Percentiles rank a stretch among this genome's conserved stretches.
Conservation (phyloP, 2,797 vertebrate species). For the Ataeniobius toweri region DNA sequence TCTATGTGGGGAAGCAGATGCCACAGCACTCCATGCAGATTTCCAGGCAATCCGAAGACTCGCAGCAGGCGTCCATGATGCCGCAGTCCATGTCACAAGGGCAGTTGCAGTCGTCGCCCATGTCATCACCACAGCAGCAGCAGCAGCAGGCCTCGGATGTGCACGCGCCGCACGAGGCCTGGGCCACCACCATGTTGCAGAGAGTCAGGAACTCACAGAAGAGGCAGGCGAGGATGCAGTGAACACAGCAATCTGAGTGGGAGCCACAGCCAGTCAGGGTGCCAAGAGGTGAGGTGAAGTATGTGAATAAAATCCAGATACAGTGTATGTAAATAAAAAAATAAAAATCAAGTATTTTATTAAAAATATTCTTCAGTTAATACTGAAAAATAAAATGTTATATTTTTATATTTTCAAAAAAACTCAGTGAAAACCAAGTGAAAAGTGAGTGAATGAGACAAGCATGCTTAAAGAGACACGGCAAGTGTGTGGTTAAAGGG, state of each 20-base stretch:
- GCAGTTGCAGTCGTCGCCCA: conserved; percentile 95
- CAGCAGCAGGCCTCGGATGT: conserved; percentile 92
- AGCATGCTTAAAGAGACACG: conserved; percentile 33
- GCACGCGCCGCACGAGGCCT: conserved; percentile 92
- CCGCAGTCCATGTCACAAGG: conserved; percentile 97
- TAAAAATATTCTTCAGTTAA: background rate
- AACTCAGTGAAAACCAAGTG: background rate
- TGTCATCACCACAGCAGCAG: conserved; percentile 91
- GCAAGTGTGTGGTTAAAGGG: conserved; percentile 25
- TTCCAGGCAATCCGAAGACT: conserved; percentile 97
- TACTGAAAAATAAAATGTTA: background rate
- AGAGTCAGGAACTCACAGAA: conserved; percentile 97
- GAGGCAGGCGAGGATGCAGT: conserved; percentile 97
- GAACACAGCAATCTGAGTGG: conserved; percentile 93
- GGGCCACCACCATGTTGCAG: conserved; percentile 94
- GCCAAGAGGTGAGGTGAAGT: conserved; percentile 8
- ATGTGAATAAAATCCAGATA: background rate
- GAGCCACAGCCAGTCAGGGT: conserved; percentile 19
- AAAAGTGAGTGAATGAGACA: conserved; percentile 8
- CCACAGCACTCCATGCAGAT: conserved; percentile 99
- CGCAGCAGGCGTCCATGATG: conserved; percentile 98
- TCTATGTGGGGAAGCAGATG: conserved; percentile 94
- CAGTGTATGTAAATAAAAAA: background rate
- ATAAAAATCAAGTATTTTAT: background rate
- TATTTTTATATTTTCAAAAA: background rate